Base-by-base conservation (phyloP, 1,140 invertebrate species). In the Orussus abietinus region DNA sequence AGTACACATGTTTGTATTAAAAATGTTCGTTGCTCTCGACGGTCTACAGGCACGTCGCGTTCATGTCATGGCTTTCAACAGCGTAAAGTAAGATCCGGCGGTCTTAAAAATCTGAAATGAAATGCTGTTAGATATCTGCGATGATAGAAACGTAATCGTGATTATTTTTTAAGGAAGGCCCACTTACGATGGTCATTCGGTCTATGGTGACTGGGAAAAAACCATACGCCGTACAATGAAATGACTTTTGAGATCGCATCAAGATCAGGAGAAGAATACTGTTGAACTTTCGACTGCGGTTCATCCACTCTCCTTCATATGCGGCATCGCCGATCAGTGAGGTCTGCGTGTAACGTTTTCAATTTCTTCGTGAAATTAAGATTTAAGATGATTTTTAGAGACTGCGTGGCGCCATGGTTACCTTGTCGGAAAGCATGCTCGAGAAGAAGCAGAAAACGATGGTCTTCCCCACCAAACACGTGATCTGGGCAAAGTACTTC, bases 111-210 rank as follows among this genome's bases (percentile, higher is more conserved):
- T 25, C 37, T 38, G 11, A n/a, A n/a, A n/a, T 5, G n/a, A n/a
- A 18, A 34, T 14, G 3, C 14, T 12, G 19, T n/a, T n/a, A 34
- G 5, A 12, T 15, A 3, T 15, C 4, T 14, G 14, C 15, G 19
- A 34, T 35, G 11, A 5, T 17, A 13, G 12, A 30, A 7, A n/a
- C n/a, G 25, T 37, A 18, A 18, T 11, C 13, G 20, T 37, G 3
- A 20, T 3, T 22, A 11, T 22, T 9, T 11, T 37, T 5, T 37
- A 21, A 22, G 12, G 14, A 25, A 4, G 5, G 1, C n/a, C n/a
- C n/a, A 42, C 18, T 32, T 7, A 43, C 42, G 33, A 17, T 29
- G 3, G 33, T 36, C 2, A 43, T 26, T 43, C 36, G 31, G 9
- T 2, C 12, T 2, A 43, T 9, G 14, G 35, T 28, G 2, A 36